These are phyloP conservation scores for Zoanthus sansibaricus DNA, from an alignment of 92 coral and sea anemone genomes.

Conservation along the genomic window DNA sequence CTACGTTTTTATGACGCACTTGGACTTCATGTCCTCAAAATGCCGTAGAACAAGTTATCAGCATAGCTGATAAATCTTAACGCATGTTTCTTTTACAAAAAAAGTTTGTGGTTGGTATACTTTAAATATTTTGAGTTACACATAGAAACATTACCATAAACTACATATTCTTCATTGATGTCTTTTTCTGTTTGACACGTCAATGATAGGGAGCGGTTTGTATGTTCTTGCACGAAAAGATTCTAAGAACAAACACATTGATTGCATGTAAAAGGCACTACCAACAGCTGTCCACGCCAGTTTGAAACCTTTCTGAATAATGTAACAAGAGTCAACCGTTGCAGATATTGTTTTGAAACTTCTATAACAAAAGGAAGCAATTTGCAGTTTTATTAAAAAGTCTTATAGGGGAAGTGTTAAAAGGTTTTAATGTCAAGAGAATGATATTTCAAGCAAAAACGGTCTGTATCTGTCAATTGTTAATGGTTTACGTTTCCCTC, in stretches of 20 bases:
- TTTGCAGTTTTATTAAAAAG: slow-evolving; percentile 22
- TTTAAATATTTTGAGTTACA: slow-evolving; percentile 19
- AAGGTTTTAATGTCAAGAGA: slow-evolving; percentile 11
- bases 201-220: not conserved
- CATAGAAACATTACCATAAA: not conserved
- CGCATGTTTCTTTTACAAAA: not conserved
- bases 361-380: slow-evolving; percentile 22
- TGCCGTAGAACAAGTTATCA: not conserved
- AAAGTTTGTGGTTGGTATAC: too few relatives aligned
- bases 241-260: slow-evolving; percentile 15
- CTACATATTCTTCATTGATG: slow-evolving; percentile 20
- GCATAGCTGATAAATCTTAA: slow-evolving; percentile 1
- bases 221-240: slow-evolving; percentile 22
- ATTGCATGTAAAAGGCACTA: not conserved
- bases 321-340: slow-evolving; percentile 16
- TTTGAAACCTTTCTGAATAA: slow-evolving; percentile 28
- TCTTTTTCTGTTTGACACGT: slow-evolving; percentile 14
- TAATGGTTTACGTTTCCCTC: not conserved
- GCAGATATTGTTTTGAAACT: slow-evolving; percentile 4
- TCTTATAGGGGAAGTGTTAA: slow-evolving; percentile 24
- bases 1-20: not conserved
- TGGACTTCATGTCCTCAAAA: not conserved
- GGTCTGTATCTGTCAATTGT: slow-evolving; percentile 13
- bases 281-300: slow-evolving; percentile 27
- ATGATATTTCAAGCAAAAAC: not conserved